Conservation (phyloP, 2,797 vertebrate species). For the Monodelphis domestica region DNA sequence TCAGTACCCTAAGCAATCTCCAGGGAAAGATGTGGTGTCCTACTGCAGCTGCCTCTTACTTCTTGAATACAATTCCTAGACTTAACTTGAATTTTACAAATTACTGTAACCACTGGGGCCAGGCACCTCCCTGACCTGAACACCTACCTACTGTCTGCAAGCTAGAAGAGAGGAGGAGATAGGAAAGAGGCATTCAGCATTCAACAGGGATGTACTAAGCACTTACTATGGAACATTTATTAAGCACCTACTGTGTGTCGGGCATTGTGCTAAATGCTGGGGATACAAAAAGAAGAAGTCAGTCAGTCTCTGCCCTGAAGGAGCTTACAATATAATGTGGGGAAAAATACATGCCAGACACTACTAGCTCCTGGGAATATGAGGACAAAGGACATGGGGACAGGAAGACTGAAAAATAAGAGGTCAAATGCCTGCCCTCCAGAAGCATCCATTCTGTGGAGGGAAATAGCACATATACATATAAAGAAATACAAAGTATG, state of each 20-base stretch:
- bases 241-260: not conserved
- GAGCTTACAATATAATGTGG: not conserved
- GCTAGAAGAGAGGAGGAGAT: not conserved
- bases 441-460: not conserved
- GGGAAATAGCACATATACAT: not conserved
- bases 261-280: not conserved
- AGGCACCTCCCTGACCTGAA: not conserved
- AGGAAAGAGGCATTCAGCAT: not conserved
- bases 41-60: conserved; percentile 24
- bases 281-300: not conserved
- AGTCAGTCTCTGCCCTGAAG: not conserved
- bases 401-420: no score
- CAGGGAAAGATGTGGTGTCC: conserved; percentile 48
- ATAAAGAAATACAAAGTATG: not conserved
- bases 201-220: not conserved
- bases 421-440: not conserved
- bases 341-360: not conserved
- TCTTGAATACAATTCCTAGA: conserved; percentile 9
- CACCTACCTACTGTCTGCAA: not conserved
- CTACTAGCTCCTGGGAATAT: not conserved
- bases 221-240: not conserved
- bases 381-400: not conserved
- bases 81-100: not conserved
- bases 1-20: conserved; percentile 5
- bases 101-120: not conserved